These are phyloP conservation scores for Subacronicta megacephala DNA, from an alignment of 2,888 invertebrate genomes.

Conservation along the genomic window DNA sequence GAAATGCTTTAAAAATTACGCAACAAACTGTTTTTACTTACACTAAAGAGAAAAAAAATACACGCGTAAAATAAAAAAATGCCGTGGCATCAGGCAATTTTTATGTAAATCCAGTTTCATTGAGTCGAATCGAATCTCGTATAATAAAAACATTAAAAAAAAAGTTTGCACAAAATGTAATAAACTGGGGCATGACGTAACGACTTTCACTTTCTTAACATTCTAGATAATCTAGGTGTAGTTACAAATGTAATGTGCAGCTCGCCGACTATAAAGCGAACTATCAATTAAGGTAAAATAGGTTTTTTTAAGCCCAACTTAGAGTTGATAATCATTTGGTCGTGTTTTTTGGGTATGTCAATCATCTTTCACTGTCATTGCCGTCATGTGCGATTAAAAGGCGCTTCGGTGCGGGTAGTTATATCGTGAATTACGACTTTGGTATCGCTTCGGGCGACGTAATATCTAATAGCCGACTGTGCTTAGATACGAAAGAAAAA, in stretches of 20 bases:
- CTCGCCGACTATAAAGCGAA: slow-evolving; percentile 18
- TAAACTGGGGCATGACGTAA: slow-evolving; percentile 51
- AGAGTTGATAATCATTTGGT: slow-evolving; percentile 27
- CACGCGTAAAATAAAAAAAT: slow-evolving; percentile 1
- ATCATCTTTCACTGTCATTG: slow-evolving; percentile 42
- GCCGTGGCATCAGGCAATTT: slow-evolving; percentile 4
- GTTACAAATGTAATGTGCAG: slow-evolving; percentile 47
- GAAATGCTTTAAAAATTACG: slow-evolving; percentile 28
- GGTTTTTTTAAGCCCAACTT: slow-evolving; percentile 7
- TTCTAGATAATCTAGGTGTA: slow-evolving; percentile 60
- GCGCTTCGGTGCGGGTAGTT: slow-evolving; percentile 20
- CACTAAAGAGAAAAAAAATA: slow-evolving; percentile 4
- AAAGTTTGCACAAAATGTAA: slow-evolving; percentile 27
- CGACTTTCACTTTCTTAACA: slow-evolving; percentile 65
- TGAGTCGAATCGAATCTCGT: slow-evolving; percentile 19
- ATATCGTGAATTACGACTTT: slow-evolving; percentile 26
- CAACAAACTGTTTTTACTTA: slow-evolving; percentile 12
- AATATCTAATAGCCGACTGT: neutral
- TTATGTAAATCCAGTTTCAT: slow-evolving; percentile 16
- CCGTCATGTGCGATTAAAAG: slow-evolving; percentile 37
- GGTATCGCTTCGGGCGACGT: slow-evolving; percentile 3
- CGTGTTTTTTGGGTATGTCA: slow-evolving; percentile 26
- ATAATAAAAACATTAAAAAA: slow-evolving; percentile 17
- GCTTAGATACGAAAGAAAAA: slow-evolving; percentile 7
- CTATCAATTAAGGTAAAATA: slow-evolving; percentile 15